Evolutionary conservation across 2,888 invertebrate species (phyloP), one percentile per base, ranked within the genome.

Genomic region (Pristionchus entomophagus): DNA sequence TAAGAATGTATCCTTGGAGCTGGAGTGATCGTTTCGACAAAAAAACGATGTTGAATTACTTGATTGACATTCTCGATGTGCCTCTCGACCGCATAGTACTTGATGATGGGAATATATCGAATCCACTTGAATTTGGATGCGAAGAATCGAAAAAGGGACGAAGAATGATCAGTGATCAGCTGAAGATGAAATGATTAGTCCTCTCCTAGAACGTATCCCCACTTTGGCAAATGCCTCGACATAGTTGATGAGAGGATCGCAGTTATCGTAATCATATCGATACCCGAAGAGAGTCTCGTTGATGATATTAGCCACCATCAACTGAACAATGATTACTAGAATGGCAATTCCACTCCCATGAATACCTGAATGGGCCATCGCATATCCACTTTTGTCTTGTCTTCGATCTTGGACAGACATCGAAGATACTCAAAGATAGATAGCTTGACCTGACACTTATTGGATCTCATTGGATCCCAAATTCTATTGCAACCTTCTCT

Each of bases 81-180:
- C 17, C 56, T 45, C 8, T 45, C 51, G 17, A 56, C 45, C 45
- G 14, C 81, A 17, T 80, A 80, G 53, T 80, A 51, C 22, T 38
- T 38, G 81, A 81, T n/a, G 32, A 82, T 32, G 17, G 82, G 82
- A 59, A 82, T 56, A 41, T 82, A 41, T 12, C 59, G 35, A 12
- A 82, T 59, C 82, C 82, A 82, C 6, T 56, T 38, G 53, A 59
- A 41, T 17, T 82, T 59, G n/a, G 26, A 12, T 3, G 59, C 51
- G 38, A 82, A 38, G 59, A 82, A 82, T 22, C 82, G 82, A 14
- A 82, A 59, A 14, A 82, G 59, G 4, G 53, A 59, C 5, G 56
- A 38, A 32, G 82, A 82, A 14, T 29, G 35, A 26, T 38, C 59
- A 26, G 56, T 56, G 38, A 82, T n/a, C 6, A 82, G 17, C 82